These are phyloP conservation scores for Crioceris asparagi DNA, from an alignment of 2,888 invertebrate species.

Conservation along the genomic window DNA sequence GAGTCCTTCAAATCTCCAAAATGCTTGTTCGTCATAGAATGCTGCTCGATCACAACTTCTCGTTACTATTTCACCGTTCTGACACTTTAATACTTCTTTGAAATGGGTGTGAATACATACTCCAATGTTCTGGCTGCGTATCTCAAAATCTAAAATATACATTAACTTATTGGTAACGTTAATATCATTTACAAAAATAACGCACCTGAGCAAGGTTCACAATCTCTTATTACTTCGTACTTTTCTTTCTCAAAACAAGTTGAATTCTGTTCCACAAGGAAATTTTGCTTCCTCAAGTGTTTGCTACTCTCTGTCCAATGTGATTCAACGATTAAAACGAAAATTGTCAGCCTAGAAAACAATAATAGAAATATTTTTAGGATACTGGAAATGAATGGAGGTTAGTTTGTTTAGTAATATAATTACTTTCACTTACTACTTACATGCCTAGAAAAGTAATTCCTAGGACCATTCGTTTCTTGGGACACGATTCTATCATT, in stretches of 20 bases:
- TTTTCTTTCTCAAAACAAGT: conserved; percentile 67
- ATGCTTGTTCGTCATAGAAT: conserved; percentile 72
- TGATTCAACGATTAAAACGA: conserved; percentile 74
- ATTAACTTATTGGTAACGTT: not conserved
- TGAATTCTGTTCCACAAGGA: conserved; percentile 64
- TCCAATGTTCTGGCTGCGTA: conserved; percentile 68
- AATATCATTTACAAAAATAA: too few relatives aligned
- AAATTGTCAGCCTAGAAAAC: conserved; percentile 56
- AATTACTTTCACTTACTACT: conserved; percentile 31
- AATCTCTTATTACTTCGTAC: conserved; percentile 61
- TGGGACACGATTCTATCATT: conserved; percentile 80
- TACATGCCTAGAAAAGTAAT: conserved; percentile 66
- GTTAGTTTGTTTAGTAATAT: not conserved
- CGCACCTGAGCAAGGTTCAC: conserved; percentile 73
- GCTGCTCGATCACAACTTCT: conserved; percentile 80
- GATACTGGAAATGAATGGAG: conserved; percentile 12
- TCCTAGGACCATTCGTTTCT: conserved; percentile 71
- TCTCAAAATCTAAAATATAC: conserved; percentile 65
- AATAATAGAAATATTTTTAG: conserved; percentile 11
- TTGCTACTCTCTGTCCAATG: conserved; percentile 51
- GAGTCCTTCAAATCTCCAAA: conserved; percentile 71
- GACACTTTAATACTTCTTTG: conserved; percentile 72
- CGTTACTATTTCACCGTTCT: conserved; percentile 68
- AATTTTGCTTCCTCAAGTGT: conserved; percentile 45
- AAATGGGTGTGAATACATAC: conserved; percentile 75